Base-by-base conservation (phyloP, 2,888 invertebrate species). In the Gastrophysa polygoni region DNA sequence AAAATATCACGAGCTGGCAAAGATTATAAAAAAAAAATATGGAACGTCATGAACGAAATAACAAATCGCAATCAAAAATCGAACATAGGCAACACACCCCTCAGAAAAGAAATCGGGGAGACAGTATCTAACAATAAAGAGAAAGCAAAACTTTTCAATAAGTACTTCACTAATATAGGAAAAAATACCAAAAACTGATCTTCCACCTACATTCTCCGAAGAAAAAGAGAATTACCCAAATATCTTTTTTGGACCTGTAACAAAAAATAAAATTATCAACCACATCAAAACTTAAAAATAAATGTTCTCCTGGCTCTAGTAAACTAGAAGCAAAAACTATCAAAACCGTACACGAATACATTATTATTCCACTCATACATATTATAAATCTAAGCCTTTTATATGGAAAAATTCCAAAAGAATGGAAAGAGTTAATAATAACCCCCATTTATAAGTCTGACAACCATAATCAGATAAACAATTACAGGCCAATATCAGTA, bases 401-500 rank as follows among this genome's bases (percentile, higher is more conserved):
- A 57, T 16, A 2, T 46, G 61, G 52, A 14, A 24, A 48, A 50
- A 61, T 61, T 21, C 57, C 61, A 10, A 32, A 24, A 38, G 21
- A 49, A 21, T 52, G 38, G 57, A 62, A 55, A 34, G 48, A 55
- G 20, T 48, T 48, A 8, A 44, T 54, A 11, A 21, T 59, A 5
- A 54, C 54, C 21, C 59, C 48, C 5, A 54, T 60, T 3, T 60
- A 32, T 20, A 60, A 60, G 21, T 18, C 54, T 10, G 49, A 24
- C 10, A 28, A 60, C 17, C 21, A 28, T 18, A 48, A n/a, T 32
- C 18, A 46, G 20, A n/a, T 44, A 14, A 32, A 8, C 3, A 51
- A 59, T 21, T 59, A 59, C 32, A 51, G 59, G 32, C 59, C 59
- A 6, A 58, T 59, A 28, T 59, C 59, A 28, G 14, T 61, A 11